Evolutionary conservation across 2,888 invertebrate species (phyloP), one percentile per base, ranked within the genome.

Genomic region (Myopa tessellatipennis): DNA sequence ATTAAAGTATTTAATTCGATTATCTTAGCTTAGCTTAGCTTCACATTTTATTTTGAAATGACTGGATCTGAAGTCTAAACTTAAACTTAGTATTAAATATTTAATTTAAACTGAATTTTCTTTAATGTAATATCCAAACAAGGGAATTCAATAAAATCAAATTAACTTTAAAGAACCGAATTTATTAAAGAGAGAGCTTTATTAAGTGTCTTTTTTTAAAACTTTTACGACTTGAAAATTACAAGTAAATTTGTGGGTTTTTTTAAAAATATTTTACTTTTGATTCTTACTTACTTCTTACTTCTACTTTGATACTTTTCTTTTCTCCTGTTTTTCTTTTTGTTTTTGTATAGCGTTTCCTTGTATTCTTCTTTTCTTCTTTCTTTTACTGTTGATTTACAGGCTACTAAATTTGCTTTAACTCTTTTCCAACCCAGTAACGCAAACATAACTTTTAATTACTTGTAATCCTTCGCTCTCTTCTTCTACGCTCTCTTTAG

Each of bases 391-490:
- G 45, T 6, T 16, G 14, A 55, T 55, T 55, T 55, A 55, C 55
- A n/a, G 55, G 16, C 14, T 16, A 55, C n/a, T n/a, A 55, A 55
- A 55, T 55, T 55, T 55, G 55, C 55, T 16, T 55, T 16, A 55
- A 16, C 52, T 4, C 36, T 63, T 72, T 68, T 69, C 18, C 71
- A 65, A 65, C 36, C 71, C 75, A 36, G 61, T 72, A 58, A 70
- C 61, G 75, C 72, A 79, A 79, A 77, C 77, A 75, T 72, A 77
- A 77, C 77, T 77, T 79, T 79, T 79, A 79, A 79, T 79, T 79
- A 79, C 74, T 75, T 77, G 67, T 74, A 55, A 74, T 45, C 74
- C 50, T 63, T 5, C 10, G 45, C 50, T 45, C 50, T 45, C 26
- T 55, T 55, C 55, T 55, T 55, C 16, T 6, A 14, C n/a, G 16